phyloP scores from a whole-genome alignment of 2,888 invertebrate genomes.

The Agrochola circellaris region DNA sequence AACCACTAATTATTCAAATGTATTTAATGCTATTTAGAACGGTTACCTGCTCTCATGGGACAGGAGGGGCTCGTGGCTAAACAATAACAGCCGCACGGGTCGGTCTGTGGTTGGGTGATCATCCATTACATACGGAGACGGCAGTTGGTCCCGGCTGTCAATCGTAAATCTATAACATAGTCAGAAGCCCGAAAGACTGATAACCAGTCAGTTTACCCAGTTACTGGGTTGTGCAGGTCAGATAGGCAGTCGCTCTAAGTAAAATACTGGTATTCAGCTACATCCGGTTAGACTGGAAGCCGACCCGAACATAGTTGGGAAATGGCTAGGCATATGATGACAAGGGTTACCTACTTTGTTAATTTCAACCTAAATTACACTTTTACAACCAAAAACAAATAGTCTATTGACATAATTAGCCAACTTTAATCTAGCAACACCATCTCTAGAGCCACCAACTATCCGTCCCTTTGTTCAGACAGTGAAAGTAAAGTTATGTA shows the following conservation, averaged over 20 bases:
- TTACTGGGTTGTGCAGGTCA: background rate
- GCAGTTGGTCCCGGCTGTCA: background rate
- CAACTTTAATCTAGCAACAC: conserved; percentile 35
- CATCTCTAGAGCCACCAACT: conserved; percentile 29
- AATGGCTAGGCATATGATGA: background rate
- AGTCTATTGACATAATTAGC: conserved; percentile 24
- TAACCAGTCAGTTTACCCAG: background rate
- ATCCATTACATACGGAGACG: too few species aligned
- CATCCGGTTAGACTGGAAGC: background rate
- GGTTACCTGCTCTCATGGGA: too few species aligned
- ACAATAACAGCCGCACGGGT: too few species aligned
- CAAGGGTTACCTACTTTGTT: background rate
- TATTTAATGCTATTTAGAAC: too few species aligned
- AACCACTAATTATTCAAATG: too few species aligned
- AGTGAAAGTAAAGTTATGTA: conserved; percentile 67
- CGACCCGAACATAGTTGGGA: background rate
- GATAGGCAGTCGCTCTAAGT: background rate
- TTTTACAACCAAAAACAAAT: conserved; percentile 22
- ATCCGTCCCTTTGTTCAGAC: conserved; percentile 44
- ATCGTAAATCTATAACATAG: background rate
- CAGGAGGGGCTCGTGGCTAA: too few species aligned
- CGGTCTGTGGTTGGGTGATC: too few species aligned
- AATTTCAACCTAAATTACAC: too few species aligned
- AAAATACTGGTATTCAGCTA: background rate
- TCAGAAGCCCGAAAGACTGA: background rate